Evolutionary conservation across 2,888 invertebrate genomes (phyloP), one percentile per base, ranked within the genome.

Genomic region (Sarcophaga subvicina): DNA sequence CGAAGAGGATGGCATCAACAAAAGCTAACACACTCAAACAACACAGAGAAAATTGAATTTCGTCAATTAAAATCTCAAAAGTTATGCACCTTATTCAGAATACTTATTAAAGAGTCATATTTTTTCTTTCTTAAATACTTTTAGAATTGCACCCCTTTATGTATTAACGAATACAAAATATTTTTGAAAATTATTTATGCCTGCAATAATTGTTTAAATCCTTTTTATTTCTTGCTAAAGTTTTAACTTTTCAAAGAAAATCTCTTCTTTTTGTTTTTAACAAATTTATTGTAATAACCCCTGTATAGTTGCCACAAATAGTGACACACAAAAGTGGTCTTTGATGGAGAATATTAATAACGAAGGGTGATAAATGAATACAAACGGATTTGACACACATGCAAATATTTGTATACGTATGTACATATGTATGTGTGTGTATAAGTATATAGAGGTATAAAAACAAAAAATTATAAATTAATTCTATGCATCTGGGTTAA

Each of bases 321-420:
- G n/a, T 37, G 66, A 37, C 14, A 66, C n/a, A 66, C 37, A 66
- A 66, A 10, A 27, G 8, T 17, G 37, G 66, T 27, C 66, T 66
- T 66, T 66, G n/a, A 66, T 66, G 37, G n/a, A n/a, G 6, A 66
- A 66, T 37, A 66, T 66, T 66, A 6, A 37, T 6, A 37, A 37
- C 37, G 66, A 66, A n/a, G 66, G 66, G 66, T 37, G 37, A 6
- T n/a, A 66, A 66, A 66, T 66, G n/a, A 37, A 11, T 17, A 37
- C 27, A 66, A 66, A 66, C 37, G 66, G 27, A 37, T 66, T 37
- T 66, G 66, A n/a, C 66, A 66, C 66, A 66, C 37, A 66, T 37
- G 6, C 37, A 37, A 1, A 37, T 37, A 37, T 37, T 6, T 37
- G 37, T 37, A 37, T 37, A 37, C 37, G 25, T 25, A 25, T 25